Evolutionary conservation across 1,140 invertebrate genomes (phyloP), one percentile per base, ranked within the genome.

Genomic region (Cecropterus lyciades): DNA sequence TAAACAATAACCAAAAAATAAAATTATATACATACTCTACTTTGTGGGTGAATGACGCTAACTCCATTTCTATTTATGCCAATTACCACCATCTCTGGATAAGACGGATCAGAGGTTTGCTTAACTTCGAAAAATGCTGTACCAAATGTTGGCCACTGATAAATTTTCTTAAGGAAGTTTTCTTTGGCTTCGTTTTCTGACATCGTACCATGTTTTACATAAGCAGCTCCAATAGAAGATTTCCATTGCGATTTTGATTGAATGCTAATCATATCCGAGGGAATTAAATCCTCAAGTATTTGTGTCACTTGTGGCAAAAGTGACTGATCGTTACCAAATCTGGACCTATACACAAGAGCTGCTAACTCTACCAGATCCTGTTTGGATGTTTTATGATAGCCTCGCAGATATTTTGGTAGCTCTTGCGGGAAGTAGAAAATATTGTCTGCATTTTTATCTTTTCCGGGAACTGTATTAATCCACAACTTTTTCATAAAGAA

Each of bases 401-500:
- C 98, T 77, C 97, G 94, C 11, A 99, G 93, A 82, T 97, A 96
- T 92, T 99, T 99, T 0, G 97, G 97, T 30, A 98, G 83, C 93
- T 99, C 98, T 93, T 99, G 98, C 73, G 98, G 96, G 86, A 96
- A 99, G 88, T 99, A 97, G 90, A 99, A 99, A 75, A 99, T 98
- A 49, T 97, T 92, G 90, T 99, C 98, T 6, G 97, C 97, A 88
- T 98, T 97, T 46, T 93, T 88, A 89, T 99, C 98, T 78, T 95
- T 95, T 0, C 98, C 98, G 0, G 98, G 97, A 17, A 96, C 92
- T 8, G 96, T 96, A 76, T 98, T 97, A 0, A 98, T 95, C 98
- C 98, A 99, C 0, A 99, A 91, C 86, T 99, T 99, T 83, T 98
- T 98, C 98, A 99, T 98, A 84, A 99, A 99, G 93, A 98, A 98